Conservation (phyloP, 2,797 vertebrate genomes). For the Centropyge bicolor region DNA sequence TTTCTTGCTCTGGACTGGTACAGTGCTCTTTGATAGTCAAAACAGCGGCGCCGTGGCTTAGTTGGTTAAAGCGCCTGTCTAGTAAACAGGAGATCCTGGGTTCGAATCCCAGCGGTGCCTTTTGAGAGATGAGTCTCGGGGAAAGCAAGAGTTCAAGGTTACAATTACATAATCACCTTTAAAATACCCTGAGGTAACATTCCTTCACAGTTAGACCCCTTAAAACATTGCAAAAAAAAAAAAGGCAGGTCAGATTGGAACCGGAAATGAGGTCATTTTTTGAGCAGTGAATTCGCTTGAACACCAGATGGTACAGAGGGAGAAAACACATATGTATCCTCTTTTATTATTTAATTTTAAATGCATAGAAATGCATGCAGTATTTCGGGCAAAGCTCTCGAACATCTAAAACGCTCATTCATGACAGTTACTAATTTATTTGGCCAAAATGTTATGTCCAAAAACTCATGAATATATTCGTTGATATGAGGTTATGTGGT, state of each 20-base stretch:
- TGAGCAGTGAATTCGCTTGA: fast-evolving
- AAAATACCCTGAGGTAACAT: fast-evolving
- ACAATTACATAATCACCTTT: not conserved
- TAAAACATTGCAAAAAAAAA: fast-evolving
- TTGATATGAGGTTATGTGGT: no score
- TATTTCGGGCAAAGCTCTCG: no score
- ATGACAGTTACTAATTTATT: no score
- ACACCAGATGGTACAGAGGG: not conserved
- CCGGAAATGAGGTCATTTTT: not conserved
- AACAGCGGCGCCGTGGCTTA: constrained; percentile 86
- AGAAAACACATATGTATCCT: no score
- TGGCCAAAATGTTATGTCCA: no score
- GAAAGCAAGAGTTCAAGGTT: fast-evolving
- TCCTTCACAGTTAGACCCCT: not conserved
- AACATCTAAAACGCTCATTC: no score
- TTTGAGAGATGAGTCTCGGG: constrained; percentile 42
- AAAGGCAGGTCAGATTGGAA: no score
- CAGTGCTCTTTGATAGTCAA: fast-evolving
- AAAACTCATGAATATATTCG: no score
- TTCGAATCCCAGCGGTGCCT: constrained; percentile 90
- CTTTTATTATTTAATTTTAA: no score
- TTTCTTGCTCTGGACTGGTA: not conserved
- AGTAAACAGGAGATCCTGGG: constrained; percentile 90
- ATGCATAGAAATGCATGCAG: no score
- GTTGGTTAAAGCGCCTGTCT: constrained; percentile 90